Evolutionary conservation across 2,113 vertebrate genomes (phyloP), one percentile per base, ranked within the genome.

Genomic region (Uropsilus gracilis): DNA sequence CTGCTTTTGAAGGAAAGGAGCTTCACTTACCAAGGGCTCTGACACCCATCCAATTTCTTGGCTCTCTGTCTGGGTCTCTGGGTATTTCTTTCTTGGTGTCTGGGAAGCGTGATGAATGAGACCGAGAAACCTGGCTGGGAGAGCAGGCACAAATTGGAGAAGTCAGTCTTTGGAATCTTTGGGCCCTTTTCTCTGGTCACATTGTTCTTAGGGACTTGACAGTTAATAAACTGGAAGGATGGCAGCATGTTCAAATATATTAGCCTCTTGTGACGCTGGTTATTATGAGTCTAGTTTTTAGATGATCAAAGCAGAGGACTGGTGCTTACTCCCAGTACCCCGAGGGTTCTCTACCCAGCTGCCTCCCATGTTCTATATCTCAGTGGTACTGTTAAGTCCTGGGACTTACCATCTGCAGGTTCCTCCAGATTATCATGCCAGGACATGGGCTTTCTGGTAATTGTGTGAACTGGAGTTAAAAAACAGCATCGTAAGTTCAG

Each of bases 41-140:
- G 98, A 97, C 39, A 98, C 87, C 99, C 99, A 99, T 86, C 99
- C 99, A 42, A 99, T 98, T 98, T 99, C 99, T 85, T 99, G 99
- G 94, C 98, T 98, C 97, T 98, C 99, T 0, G 99, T 99, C 97
- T 98, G 98, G 37, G 99, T 99, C 91, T 96, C 95, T 4, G 97
- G 17, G 22, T 99, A 99, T 96, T 99, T 99, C 97, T 98, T 98
- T n/a, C 96, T 98, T 48, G 99, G 99, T 81, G 98, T 98, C 90
- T 97, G 90, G 16, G 94, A 97, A 50, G 98, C 98, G 0, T 94
- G 97, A 73, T 98, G 98, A 93, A 99, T 98, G 34, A 98, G 95
- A 28, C 98, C 97, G 55, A 99, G 96, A 96, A 99, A 99, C 55
- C 83, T 97, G 3, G 92, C 99, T 99, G 96, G 93, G 75, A 88